Percentiles rank a stretch among this genome's conserved stretches.
These are phyloP conservation scores for Glossophaga mutica DNA, from an alignment of 2,797 vertebrate genomes.

Conservation along the genomic window DNA sequence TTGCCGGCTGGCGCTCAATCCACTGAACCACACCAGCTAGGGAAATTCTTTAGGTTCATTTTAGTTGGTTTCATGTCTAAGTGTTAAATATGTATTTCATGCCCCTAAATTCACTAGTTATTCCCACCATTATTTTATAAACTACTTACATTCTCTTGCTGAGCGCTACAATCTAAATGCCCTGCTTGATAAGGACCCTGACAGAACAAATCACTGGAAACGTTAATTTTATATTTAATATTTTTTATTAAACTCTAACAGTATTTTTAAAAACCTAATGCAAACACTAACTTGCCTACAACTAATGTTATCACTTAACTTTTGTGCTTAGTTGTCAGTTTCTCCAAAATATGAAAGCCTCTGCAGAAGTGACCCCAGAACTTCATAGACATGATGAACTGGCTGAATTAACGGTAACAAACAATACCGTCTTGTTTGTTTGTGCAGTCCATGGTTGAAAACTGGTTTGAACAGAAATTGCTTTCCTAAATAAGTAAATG, in stretches of 20 bases:
- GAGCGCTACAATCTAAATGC: neutral
- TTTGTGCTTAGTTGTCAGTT: slow-evolving; percentile 33
- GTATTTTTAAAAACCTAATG: neutral
- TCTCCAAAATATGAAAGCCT: slow-evolving; percentile 44
- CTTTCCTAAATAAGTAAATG: neutral
- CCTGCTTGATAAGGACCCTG: neutral
- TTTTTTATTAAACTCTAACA: neutral
- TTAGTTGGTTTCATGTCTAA: neutral
- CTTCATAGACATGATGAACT: neutral
- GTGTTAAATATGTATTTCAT: neutral
- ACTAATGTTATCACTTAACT: neutral
- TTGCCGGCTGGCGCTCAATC: too few species aligned
- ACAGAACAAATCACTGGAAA: neutral
- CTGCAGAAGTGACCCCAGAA: slow-evolving; percentile 10
- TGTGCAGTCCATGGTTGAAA: neutral
- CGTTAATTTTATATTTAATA: slow-evolving; percentile 16
- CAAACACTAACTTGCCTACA: neutral
- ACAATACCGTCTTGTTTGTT: neutral
- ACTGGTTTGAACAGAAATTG: neutral
- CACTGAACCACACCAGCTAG: too few species aligned
- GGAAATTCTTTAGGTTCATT: neutral
- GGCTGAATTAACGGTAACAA: neutral
- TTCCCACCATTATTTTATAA: neutral
- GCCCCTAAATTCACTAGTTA: neutral
- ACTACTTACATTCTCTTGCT: neutral